Evolutionary conservation across 2,113 vertebrate species (phyloP).

Genomic region (Motacilla tschutschensis): DNA sequence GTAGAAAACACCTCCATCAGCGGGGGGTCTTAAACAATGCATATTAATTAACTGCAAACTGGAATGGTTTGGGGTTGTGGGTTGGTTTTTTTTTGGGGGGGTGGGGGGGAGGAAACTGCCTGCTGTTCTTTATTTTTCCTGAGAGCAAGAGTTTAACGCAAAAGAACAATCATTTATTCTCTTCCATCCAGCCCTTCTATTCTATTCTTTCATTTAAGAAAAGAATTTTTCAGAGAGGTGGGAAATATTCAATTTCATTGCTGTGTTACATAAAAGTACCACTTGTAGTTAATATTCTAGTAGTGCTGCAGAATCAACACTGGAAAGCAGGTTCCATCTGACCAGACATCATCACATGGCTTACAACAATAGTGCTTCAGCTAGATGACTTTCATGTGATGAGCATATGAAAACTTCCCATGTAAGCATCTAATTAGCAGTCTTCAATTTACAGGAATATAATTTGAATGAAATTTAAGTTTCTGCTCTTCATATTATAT

Average conservation of each 20-base stretch:
- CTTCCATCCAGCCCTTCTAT: neutral
- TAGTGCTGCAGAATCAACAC: neutral
- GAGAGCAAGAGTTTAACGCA: neutral
- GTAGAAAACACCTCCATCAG: neutral
- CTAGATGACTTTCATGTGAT: neutral
- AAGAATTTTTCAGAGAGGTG: neutral
- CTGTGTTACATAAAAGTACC: neutral
- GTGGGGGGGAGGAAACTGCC: accelerated
- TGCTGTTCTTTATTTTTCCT: neutral
- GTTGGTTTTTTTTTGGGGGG: too few species aligned
- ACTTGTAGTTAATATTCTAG: neutral
- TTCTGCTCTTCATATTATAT: neutral
- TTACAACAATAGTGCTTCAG: constrained; percentile 19
- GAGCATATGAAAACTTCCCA: neutral
- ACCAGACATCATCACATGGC: neutral
- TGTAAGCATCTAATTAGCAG: constrained; percentile 54
- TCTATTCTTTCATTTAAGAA: neutral
- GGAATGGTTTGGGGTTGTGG: neutral
- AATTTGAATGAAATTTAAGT: constrained; percentile 21
- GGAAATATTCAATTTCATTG: neutral
- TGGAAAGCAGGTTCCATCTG: constrained; percentile 6
- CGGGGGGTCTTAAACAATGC: neutral
- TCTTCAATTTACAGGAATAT: constrained; percentile 25
- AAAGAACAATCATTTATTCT: neutral
- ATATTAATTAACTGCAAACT: neutral